Conservation (phyloP, 2,113 vertebrate species). For the Toxostoma redivivum region DNA sequence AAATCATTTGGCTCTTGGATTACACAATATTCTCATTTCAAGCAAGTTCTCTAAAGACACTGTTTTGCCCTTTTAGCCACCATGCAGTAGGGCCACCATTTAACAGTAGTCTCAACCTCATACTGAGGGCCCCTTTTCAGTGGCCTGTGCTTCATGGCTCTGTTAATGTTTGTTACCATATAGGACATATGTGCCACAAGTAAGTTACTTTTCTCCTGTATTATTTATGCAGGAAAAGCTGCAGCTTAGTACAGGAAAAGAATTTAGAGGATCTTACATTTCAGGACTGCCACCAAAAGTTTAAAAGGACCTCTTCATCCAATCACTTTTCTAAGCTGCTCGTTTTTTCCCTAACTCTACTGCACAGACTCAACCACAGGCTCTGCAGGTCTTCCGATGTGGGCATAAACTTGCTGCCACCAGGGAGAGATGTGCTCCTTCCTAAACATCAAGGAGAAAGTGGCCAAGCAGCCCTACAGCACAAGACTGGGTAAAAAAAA, state of each 20-base stretch:
- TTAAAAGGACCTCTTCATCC: neutral
- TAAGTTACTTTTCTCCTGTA: neutral
- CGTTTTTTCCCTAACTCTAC: neutral
- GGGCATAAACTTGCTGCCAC: neutral
- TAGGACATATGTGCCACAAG: neutral
- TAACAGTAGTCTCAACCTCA: neutral
- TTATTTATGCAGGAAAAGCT: neutral
- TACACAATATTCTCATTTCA: neutral
- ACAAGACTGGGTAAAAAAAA: neutral
- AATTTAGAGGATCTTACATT: neutral
- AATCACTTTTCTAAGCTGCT: neutral
- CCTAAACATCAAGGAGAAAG: neutral
- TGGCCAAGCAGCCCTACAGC: too few relatives aligned
- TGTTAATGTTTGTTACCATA: neutral
- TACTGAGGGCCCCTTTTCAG: neutral
- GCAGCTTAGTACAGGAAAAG: neutral
- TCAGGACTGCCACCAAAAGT: neutral
- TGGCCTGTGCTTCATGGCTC: neutral
- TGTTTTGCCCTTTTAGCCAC: neutral
- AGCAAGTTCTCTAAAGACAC: neutral
- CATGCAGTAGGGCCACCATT: neutral
- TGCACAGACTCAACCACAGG: neutral
- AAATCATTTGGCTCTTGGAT: conserved; percentile 49
- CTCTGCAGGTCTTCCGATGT: neutral
- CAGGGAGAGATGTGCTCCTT: neutral